These are phyloP conservation scores for Sciurus carolinensis DNA, from an alignment of 2,797 vertebrate species.

Conservation along the genomic window DNA sequence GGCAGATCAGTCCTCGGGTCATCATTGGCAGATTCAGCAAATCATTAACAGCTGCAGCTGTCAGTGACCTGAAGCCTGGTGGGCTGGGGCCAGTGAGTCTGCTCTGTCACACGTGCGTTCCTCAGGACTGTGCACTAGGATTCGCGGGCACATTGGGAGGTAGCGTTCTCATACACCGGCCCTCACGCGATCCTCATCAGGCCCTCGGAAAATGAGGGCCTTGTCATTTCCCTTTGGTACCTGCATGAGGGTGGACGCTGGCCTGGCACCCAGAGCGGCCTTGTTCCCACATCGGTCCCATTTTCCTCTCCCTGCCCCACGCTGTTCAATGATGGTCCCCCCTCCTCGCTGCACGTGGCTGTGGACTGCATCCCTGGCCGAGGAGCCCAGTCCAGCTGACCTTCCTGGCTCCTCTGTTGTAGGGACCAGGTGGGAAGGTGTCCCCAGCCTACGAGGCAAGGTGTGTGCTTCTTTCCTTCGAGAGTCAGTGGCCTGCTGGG, in stretches of 20 bases:
- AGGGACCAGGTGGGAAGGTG: not conserved
- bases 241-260: not conserved
- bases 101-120: rapidly evolving
- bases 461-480: not conserved
- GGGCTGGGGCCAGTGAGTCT: not conserved
- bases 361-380: rapidly evolving
- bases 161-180: not conserved
- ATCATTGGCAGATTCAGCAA: too few species aligned
- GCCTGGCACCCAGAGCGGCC: not conserved
- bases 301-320: rapidly evolving
- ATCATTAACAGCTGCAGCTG: rapidly evolving
- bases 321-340: not conserved
- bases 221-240: not conserved
- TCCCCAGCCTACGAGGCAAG: rapidly evolving
- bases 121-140: rapidly evolving
- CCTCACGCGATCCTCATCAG: not conserved
- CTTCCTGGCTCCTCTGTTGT: rapidly evolving
- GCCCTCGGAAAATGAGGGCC: not conserved
- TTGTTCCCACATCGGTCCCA: not conserved
- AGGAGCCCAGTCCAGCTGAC: not conserved
- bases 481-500: rapidly evolving
- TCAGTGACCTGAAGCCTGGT: not conserved
- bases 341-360: rapidly evolving
- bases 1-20: not conserved
- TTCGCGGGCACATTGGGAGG: rapidly evolving